Percentiles rank a stretch among this genome's conserved stretches.
Evolutionary conservation across 2,888 invertebrate genomes (phyloP).

Genomic region (Pediacus dermestoides): DNA sequence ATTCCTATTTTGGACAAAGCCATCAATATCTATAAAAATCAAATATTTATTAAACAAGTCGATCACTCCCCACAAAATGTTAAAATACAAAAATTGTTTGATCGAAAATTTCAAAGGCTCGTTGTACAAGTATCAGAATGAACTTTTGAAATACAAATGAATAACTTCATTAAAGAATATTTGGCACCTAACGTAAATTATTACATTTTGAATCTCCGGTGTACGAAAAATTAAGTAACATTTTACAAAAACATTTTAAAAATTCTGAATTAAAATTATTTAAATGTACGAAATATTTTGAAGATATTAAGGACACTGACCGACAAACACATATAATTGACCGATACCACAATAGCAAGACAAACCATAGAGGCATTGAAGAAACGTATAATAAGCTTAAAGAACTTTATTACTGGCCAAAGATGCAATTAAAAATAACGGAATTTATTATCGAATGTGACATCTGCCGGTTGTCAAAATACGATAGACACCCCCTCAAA

Average conservation of each 20-base stretch:
- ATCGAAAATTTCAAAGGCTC: neutral
- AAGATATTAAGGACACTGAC: neutral
- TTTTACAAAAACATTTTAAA: conserved; percentile 5
- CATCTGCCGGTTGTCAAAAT: conserved; percentile 12
- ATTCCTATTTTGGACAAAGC: conserved; percentile 6
- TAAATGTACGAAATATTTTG: conserved; percentile 1
- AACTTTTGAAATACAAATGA: too few species aligned
- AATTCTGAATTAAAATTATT: neutral
- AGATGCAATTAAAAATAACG: neutral
- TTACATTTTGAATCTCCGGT: conserved; percentile 3
- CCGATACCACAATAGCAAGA: conserved; percentile 2
- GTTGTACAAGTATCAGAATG: neutral
- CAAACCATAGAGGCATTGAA: conserved; percentile 5
- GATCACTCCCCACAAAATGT: neutral
- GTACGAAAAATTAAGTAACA: conserved; percentile 6
- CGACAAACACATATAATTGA: neutral
- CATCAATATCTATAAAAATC: conserved; percentile 2
- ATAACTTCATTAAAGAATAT: conserved; percentile 8
- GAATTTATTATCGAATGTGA: conserved; percentile 7
- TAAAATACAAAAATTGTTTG: conserved; percentile 2
- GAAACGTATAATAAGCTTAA: conserved; percentile 6
- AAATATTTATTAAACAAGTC: neutral
- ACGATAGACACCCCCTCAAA: conserved; percentile 20
- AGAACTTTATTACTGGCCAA: conserved; percentile 5
- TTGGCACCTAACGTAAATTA: conserved; percentile 2